phyloP scores from a whole-genome alignment of 1,140 invertebrate genomes.

The Tetragonula clypearis region DNA sequence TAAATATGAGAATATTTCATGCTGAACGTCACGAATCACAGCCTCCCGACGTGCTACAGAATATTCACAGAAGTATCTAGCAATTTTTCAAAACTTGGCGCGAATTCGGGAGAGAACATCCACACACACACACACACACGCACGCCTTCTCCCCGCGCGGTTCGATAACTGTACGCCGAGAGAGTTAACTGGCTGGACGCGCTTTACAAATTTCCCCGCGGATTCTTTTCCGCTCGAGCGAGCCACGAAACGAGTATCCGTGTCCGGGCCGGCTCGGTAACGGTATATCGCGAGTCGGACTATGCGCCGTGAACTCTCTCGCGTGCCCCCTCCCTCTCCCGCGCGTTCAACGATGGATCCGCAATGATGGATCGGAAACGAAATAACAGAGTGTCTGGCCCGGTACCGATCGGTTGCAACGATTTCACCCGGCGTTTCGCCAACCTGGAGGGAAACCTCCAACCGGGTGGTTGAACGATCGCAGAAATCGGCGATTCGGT shows the following conservation, averaged over 20 bases:
- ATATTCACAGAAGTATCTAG: too few species aligned
- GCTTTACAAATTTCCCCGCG: neutral
- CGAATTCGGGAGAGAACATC: slow-evolving; percentile 1
- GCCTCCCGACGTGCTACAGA: too few species aligned
- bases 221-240: slow-evolving; percentile 48
- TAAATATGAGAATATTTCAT: too few species aligned
- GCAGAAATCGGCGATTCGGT: neutral
- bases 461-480: neutral
- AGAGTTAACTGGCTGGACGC: slow-evolving; percentile 2
- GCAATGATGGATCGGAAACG: too few species aligned
- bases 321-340: neutral
- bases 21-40: too few species aligned
- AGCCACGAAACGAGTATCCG: slow-evolving; percentile 48
- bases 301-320: neutral
- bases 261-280: slow-evolving; percentile 57
- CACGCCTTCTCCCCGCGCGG: too few species aligned
- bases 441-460: neutral
- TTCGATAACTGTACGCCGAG: too few species aligned
- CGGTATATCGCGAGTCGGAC: slow-evolving; percentile 58
- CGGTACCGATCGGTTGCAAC: neutral
- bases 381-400: neutral
- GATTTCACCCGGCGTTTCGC: slow-evolving; percentile 11
- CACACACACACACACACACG: too few species aligned
- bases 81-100: neutral
- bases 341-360: neutral